Evolutionary conservation across 2,113 vertebrate genomes (phyloP).

Genomic region (Opisthocomus hoazin): DNA sequence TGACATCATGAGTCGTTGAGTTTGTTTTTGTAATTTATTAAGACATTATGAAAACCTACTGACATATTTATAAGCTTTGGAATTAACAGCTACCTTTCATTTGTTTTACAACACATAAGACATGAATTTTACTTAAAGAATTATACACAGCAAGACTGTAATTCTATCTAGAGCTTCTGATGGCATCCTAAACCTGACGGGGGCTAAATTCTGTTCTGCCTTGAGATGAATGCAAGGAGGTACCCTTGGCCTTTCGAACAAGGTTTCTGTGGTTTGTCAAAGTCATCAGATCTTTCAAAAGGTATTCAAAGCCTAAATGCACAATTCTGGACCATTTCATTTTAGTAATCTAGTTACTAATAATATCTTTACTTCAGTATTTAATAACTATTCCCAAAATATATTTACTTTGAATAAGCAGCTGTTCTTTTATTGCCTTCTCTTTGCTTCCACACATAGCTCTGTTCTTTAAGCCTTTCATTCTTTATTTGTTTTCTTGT

Average conservation of each 20-base stretch:
- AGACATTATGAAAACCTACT: slow-evolving; percentile 67
- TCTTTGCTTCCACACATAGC: neutral
- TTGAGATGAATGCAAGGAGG: neutral
- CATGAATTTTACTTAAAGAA: slow-evolving; percentile 18
- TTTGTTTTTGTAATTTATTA: slow-evolving; percentile 69
- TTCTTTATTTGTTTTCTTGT: neutral
- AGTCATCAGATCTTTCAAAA: neutral
- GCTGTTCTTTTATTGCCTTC: neutral
- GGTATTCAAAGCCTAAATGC: neutral
- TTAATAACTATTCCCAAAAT: neutral
- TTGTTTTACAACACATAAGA: slow-evolving; percentile 50
- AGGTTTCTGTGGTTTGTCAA: neutral
- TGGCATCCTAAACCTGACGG: neutral
- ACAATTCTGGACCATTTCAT: neutral
- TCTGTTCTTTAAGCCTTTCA: neutral
- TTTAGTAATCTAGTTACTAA: neutral
- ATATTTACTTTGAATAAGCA: neutral
- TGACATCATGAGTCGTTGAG: slow-evolving; percentile 58
- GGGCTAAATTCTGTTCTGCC: neutral
- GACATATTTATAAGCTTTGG: slow-evolving; percentile 71
- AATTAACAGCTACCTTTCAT: slow-evolving; percentile 72
- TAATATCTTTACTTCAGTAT: neutral
- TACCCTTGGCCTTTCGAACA: neutral
- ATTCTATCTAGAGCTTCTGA: neutral
- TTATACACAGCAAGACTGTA: neutral